Conservation (phyloP, 2,797 vertebrate genomes). For the Moxostoma hubbsi region DNA sequence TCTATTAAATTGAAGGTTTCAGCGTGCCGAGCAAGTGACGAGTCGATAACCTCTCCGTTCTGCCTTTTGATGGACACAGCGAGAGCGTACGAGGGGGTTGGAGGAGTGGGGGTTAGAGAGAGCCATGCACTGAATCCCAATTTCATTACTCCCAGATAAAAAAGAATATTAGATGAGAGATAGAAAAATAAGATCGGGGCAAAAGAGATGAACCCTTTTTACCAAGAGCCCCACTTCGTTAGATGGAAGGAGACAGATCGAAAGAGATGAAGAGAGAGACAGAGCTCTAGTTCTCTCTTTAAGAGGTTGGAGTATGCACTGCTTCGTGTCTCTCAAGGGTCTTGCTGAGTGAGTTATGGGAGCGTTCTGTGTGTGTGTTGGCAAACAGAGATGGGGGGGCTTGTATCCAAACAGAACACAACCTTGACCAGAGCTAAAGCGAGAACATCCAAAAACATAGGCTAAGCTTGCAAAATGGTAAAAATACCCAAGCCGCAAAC, state of each 20-base stretch:
- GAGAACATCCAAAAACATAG: conserved; percentile 55
- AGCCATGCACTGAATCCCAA: conserved; percentile 37
- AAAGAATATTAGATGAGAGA: conserved; percentile 52
- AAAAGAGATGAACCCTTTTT: conserved; percentile 40
- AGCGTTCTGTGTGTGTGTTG: conserved; percentile 70
- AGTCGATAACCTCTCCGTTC: conserved; percentile 44
- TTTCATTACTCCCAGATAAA: conserved; percentile 44
- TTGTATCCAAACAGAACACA: conserved; percentile 64
- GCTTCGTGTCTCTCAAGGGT: conserved; percentile 38
- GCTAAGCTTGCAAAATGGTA: conserved; percentile 28
- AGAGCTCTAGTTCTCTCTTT: conserved; percentile 40
- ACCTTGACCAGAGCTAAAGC: conserved; percentile 71
- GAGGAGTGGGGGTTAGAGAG: conserved; percentile 4
- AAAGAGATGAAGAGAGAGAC: conserved; percentile 14
- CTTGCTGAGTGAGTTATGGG: conserved; percentile 66
- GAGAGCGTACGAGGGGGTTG: conserved; percentile 13
- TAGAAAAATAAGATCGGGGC: conserved; percentile 35
- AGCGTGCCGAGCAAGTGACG: conserved; percentile 6
- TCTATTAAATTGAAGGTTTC: conserved; percentile 51
- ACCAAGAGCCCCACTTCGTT: neutral
- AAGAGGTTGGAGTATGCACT: conserved; percentile 47
- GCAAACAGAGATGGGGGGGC: conserved; percentile 60
- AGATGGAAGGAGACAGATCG: conserved; percentile 16
- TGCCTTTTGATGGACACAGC: conserved; percentile 30
- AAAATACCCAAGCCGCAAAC: conserved; percentile 45